Percentiles rank a stretch among this genome's conserved stretches.
These are phyloP conservation scores for Heteractis magnifica DNA, from an alignment of 92 coral and sea anemone genomes.

Conservation along the genomic window DNA sequence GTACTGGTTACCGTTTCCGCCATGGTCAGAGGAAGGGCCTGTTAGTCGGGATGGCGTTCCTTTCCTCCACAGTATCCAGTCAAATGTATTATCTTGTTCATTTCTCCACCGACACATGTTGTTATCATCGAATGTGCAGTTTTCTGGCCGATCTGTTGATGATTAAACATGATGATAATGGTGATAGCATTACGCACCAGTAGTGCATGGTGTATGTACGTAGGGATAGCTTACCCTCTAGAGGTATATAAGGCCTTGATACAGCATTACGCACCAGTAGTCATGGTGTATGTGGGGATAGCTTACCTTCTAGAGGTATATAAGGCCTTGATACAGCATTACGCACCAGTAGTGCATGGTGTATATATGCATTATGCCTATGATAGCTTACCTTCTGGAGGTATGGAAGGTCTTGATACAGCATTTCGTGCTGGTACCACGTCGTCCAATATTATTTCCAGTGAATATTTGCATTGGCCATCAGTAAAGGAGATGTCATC, in stretches of 20 bases:
- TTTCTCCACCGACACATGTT: slow-evolving; percentile 84
- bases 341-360: no score
- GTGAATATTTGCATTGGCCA: slow-evolving; percentile 29
- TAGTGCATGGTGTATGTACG: no score
- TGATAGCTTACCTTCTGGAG: slow-evolving; percentile 15
- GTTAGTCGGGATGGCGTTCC: slow-evolving; percentile 74
- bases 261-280: no score
- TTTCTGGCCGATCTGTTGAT: slow-evolving; percentile 33
- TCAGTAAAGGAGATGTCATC: slow-evolving; percentile 53
- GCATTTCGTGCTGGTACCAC: slow-evolving; percentile 1
- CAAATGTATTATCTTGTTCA: slow-evolving; percentile 63
- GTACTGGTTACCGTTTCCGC: slow-evolving; percentile 65
- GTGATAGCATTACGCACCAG: not conserved
- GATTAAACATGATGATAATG: not conserved
- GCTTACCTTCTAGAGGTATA: slow-evolving; percentile 7
- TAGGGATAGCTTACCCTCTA: no score
- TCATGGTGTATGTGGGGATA: not conserved
- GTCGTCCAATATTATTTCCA: slow-evolving; percentile 16
- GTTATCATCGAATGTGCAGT: slow-evolving; percentile 50
- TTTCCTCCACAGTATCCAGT: slow-evolving; percentile 76
- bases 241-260: no score
- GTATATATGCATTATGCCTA: not conserved
- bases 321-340: not conserved
- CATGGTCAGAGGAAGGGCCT: slow-evolving; percentile 81
- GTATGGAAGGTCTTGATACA: not conserved